A percentile compares a stretch with the other conserved stretches of the same genome.
Evolutionary conservation across 2,113 vertebrate species (phyloP).

Genomic region (Oreocharis arfaki): DNA sequence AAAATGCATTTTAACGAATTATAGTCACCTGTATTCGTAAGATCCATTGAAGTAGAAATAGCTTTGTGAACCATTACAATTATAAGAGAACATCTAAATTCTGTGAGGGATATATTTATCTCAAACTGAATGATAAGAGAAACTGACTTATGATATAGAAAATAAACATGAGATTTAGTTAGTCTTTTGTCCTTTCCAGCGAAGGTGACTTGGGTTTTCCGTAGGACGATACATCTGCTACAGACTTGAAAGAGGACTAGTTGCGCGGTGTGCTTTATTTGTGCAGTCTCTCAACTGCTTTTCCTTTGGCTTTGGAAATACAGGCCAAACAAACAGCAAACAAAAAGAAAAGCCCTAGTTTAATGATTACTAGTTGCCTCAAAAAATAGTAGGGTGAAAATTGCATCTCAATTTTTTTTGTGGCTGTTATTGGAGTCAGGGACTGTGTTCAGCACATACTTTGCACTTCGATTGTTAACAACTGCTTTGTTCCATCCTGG

Average conservation of each 20-base stretch:
- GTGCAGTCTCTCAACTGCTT: not conserved
- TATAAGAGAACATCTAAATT: not conserved
- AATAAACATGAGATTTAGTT: not conserved
- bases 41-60: conserved; percentile 7
- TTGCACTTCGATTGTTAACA: not conserved
- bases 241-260: not conserved
- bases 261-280: not conserved
- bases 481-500: not conserved
- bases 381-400: not conserved
- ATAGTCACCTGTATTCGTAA: conserved; percentile 33
- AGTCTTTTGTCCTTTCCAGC: not conserved
- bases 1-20: conserved; percentile 48
- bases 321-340: not conserved
- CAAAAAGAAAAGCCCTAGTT: not conserved
- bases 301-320: not conserved
- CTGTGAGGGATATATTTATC: not conserved
- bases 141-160: not conserved
- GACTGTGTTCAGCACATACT: not conserved
- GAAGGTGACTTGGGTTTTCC: not conserved
- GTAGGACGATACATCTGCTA: not conserved
- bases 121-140: not conserved
- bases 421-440: not conserved
- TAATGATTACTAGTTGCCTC: not conserved
- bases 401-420: not conserved
- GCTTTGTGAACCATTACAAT: not conserved